Evolutionary conservation across 2,797 vertebrate genomes (phyloP), one percentile per base, ranked within the genome.

Genomic region (Gymnoscopelus microlampas): DNA sequence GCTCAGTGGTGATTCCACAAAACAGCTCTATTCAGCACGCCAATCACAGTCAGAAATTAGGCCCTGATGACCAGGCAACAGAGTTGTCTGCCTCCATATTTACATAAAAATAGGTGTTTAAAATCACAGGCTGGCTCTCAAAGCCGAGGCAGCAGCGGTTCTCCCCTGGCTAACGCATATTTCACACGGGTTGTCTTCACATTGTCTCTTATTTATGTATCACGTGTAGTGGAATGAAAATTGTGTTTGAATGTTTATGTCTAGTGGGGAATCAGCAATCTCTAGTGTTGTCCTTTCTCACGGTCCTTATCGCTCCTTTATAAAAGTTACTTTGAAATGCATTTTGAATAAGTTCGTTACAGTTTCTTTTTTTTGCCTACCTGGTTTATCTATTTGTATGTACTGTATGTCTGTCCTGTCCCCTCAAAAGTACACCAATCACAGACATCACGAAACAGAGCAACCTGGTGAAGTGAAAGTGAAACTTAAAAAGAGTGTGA

Each of bases 1-100:
- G 81, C 71, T 72, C 68, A 83, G 75, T 74, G 80, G 75, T 74
- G 80, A 79, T 79, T 86, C 70, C 73, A 76, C 67, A 67, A 71
- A 78, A 87, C 80, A 74, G 67, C 85, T 90, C 84, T 84, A 89
- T 90, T 92, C 83, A 81, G 77, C 71, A 84, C 85, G 84, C 78
- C 86, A 87, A 76, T 88, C 87, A 88, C 74, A 78, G 63, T 53
- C 73, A 80, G 70, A 88, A 15, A 78, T 82, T 86, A 82, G 80
- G 39, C 77, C 80, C 75, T 55, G 71, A 81, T 87, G 81, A 78
- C 75, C 8, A 3, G 67, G 71, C 67, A 80, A 67, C 70, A 8
- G 72, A 76, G 81, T 88, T 71, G 82, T 88, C 79, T 86, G 77
- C 71, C 68, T 87, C 70, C 74, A 84, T 62, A 87, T 89, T 88